Base-by-base conservation (phyloP, 1,140 invertebrate species). In the Tetraneura akinire region DNA sequence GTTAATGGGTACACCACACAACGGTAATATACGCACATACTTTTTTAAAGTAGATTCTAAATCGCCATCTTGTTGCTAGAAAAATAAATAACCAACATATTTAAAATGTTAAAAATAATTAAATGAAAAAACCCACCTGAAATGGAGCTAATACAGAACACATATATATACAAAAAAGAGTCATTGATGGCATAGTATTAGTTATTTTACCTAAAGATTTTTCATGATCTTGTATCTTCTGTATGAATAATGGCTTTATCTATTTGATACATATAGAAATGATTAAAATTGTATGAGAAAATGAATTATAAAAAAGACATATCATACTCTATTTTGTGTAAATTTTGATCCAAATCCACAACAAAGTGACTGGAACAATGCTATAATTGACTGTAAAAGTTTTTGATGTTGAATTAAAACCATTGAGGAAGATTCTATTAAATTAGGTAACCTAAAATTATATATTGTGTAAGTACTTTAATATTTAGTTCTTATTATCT, bases 151-250 rank as follows among this genome's bases (percentile, higher is more conserved):
- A 83, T n/a, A 90, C 85, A 11, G 88, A 88, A 45, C 86, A 85
- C 8, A 88, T 83, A 84, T 89, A 90, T 0, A 90, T 86, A 57
- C 89, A 88, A 51, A 90, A 86, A 62, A 89, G 83, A 82, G 88
- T 86, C 47, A 88, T 86, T 64, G 86, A 88, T 23, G 88, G 86
- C 80, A 83, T 85, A 81, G 84, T 83, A 80, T 82, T 84, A 81
- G 80, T 73, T 32, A 86, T 84, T 82, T 84, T 85, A 47, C 84
- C 84, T 26, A 87, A 83, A 64, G 83, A 83, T 60, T 84, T 82
- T 81, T 87, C 87, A 49, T 86, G 78, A 82, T 83, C 83, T 82
- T 87, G 84, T n/a, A 89, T 84, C 11, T 87, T 84, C 49, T 86
- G 85, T 62, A 86, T 82, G 83, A 90, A 88, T 26, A 88, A 84